Evolutionary conservation across 2,113 vertebrate species (phyloP).

Genomic region (Sturnira hondurensis): DNA sequence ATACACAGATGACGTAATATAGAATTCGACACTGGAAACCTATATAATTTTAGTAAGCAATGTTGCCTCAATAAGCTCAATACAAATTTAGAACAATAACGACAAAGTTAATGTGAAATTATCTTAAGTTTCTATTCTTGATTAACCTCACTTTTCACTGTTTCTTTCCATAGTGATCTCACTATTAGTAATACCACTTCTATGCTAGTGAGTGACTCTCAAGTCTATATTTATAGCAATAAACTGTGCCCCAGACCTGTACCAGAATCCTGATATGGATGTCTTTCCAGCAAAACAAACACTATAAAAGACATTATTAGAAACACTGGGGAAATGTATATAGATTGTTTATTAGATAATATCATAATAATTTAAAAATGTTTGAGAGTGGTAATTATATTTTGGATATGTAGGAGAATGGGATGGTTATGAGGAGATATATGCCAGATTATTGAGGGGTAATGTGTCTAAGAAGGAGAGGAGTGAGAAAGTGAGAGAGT

Average conservation of each 20-base stretch:
- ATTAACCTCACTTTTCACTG: background rate
- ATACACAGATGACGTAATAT: background rate
- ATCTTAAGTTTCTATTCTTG: background rate
- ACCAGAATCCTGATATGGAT: background rate
- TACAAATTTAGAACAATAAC: background rate
- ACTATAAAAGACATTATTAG: background rate
- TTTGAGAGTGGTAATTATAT: background rate
- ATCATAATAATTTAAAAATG: background rate
- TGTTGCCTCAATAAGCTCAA: background rate
- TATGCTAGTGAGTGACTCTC: background rate
- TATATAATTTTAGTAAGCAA: background rate
- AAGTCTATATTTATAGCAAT: background rate
- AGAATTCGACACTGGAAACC: background rate
- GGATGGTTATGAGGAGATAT: background rate
- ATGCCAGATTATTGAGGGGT: background rate
- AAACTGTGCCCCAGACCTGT: background rate
- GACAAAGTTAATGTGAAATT: background rate
- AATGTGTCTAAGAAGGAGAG: background rate
- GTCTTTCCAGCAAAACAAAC: background rate
- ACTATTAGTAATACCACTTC: background rate
- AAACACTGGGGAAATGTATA: background rate
- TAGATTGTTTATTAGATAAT: background rate
- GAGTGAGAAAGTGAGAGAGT: background rate
- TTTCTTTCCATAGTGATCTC: background rate
- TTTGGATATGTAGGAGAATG: background rate